A percentile compares a stretch with the other conserved stretches of the same genome.
These are phyloP conservation scores for Himalopsyche tibetana DNA, from an alignment of 2,888 invertebrate species.

Conservation along the genomic window DNA sequence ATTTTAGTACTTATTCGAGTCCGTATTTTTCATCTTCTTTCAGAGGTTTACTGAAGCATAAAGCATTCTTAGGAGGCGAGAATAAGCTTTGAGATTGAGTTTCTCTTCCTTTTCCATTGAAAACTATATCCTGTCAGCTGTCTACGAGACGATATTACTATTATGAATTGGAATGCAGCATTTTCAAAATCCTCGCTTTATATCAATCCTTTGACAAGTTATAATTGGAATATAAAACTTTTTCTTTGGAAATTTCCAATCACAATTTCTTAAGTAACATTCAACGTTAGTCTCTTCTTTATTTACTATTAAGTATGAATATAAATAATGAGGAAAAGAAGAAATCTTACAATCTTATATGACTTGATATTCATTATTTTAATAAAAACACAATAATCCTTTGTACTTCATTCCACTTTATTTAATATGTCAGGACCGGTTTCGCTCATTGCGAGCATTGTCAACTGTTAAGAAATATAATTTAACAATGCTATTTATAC, in stretches of 20 bases:
- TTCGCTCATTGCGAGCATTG: no score
- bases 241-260: background rate
- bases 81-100: slow-evolving; percentile 41
- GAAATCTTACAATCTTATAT: no score
- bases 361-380: no score
- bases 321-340: no score
- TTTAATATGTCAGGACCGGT: no score
- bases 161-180: slow-evolving; percentile 20
- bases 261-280: background rate
- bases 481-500: no score
- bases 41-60: slow-evolving; percentile 5
- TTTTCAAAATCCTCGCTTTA: slow-evolving; percentile 37
- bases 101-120: slow-evolving; percentile 28
- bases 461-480: no score
- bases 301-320: no score
- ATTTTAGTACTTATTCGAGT: background rate
- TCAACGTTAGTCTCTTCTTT: no score
- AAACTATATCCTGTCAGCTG: slow-evolving; percentile 50
- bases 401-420: no score
- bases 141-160: slow-evolving; percentile 41
- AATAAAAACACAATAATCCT: no score
- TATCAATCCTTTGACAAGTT: slow-evolving; percentile 44
- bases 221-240: slow-evolving; percentile 38
- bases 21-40: background rate
- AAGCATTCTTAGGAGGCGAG: slow-evolving; percentile 18